phyloP scores from a whole-genome alignment of 2,888 invertebrate species.

The Drosophila demipolita region DNA sequence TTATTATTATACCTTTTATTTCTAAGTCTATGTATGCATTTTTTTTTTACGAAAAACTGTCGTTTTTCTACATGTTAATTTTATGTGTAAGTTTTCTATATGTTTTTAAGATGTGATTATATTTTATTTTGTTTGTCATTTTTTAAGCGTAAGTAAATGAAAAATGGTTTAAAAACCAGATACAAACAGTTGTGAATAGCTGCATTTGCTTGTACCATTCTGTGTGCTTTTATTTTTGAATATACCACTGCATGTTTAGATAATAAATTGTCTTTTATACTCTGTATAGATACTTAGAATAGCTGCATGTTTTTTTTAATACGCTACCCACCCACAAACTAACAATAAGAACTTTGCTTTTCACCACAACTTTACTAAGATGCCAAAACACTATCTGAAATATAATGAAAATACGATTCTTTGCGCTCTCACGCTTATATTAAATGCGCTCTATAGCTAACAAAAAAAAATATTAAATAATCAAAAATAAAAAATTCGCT shows the following conservation, averaged over 20 bases:
- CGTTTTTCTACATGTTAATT: conserved; percentile 32
- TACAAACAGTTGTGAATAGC: conserved; percentile 29
- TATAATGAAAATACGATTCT: conserved; percentile 51
- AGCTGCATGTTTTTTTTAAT: conserved; percentile 38
- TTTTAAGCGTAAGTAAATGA: conserved; percentile 70
- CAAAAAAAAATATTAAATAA: conserved; percentile 12
- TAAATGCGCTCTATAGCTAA: conserved; percentile 52
- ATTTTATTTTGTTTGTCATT: conserved; percentile 4
- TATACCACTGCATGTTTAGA: conserved; percentile 39
- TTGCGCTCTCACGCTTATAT: conserved; percentile 59
- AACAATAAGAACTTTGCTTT: conserved; percentile 64
- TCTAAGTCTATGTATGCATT: conserved; percentile 45
- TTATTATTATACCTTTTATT: conserved; percentile 21
- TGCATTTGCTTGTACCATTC: conserved; percentile 52
- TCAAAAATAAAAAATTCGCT: conserved; percentile 35
- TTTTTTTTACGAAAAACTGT: conserved; percentile 19
- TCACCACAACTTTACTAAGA: conserved; percentile 53
- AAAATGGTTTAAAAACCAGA: conserved; percentile 37
- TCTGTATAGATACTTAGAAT: conserved; percentile 10
- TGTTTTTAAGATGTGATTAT: conserved; percentile 38
- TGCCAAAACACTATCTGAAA: conserved; percentile 30
- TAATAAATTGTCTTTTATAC: background rate
- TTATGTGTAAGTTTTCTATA: conserved; percentile 50
- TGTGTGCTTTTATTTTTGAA: conserved; percentile 55
- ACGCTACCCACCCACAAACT: conserved; percentile 31